Evolutionary conservation across 2,113 vertebrate species (phyloP).

Genomic region (Agapornis roseicollis): DNA sequence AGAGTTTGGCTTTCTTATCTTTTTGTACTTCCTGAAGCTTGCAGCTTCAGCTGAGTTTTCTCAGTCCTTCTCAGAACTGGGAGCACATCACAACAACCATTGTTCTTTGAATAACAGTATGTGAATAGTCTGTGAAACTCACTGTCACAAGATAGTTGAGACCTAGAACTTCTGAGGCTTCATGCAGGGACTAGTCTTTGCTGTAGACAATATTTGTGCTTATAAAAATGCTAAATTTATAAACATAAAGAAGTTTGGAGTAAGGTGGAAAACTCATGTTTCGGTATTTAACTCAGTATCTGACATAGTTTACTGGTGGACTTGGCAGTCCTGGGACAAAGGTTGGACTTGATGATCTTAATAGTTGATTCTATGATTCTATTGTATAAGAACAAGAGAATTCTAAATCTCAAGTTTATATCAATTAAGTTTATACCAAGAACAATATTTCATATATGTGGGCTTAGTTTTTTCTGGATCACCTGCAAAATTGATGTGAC

Average conservation of each 20-base stretch:
- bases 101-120: not conserved
- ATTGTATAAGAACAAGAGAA: not conserved
- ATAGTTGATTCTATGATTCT: not conserved
- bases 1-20: not conserved
- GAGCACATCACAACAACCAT: not conserved
- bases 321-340: not conserved
- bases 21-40: not conserved
- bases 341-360: not conserved
- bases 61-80: not conserved
- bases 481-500: not conserved
- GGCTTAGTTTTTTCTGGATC: not conserved
- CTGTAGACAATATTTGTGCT: not conserved
- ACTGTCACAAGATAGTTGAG: fast-evolving
- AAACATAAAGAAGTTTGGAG: not conserved
- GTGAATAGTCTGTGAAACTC: not conserved
- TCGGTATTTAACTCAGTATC: not conserved
- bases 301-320: not conserved
- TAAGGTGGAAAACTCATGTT: not conserved
- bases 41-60: not conserved
- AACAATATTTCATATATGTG: not conserved
- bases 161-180: not conserved
- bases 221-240: not conserved
- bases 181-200: not conserved
- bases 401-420: not conserved
- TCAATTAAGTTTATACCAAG: not conserved